Percentiles rank a stretch among this genome's conserved stretches.
Conservation (phyloP, 2,113 vertebrate genomes). For the Anguilla japonica region DNA sequence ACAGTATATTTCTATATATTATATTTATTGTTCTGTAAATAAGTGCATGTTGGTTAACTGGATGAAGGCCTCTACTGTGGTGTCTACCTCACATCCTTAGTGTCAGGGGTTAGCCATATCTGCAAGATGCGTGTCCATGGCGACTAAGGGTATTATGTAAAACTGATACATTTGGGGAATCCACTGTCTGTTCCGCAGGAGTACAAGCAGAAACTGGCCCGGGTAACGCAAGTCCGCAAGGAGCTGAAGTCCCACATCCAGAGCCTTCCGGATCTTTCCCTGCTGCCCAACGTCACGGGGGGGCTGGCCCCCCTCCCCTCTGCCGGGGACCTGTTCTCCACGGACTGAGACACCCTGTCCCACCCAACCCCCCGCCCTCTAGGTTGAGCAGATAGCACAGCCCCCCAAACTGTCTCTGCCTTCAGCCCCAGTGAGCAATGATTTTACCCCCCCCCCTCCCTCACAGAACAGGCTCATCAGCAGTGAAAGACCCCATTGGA, state of each 20-base stretch:
- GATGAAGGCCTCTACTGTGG: too few species aligned
- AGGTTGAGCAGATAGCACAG: not conserved
- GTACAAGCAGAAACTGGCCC: slow-evolving; percentile 95
- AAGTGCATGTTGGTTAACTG: too few species aligned
- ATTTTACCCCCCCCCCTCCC: not conserved
- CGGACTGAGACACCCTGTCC: slow-evolving; percentile 75
- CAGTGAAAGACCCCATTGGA: not conserved
- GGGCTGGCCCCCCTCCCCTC: slow-evolving; percentile 94
- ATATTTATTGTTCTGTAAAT: too few species aligned
- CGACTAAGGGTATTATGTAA: too few species aligned
- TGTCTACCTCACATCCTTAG: too few species aligned
- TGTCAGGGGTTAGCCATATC: too few species aligned
- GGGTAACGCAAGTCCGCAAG: slow-evolving; percentile 95
- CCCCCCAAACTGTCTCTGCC: not conserved
- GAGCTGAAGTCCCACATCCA: slow-evolving; percentile 99
- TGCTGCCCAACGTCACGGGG: slow-evolving; percentile 93
- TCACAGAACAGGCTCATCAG: not conserved
- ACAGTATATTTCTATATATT: too few species aligned
- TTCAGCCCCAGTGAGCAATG: not conserved
- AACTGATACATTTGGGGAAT: not conserved
- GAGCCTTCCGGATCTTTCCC: slow-evolving; percentile 93
- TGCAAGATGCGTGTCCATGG: too few species aligned
- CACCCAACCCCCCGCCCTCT: not conserved
- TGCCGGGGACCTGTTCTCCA: slow-evolving; percentile 96
- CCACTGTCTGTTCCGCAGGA: slow-evolving; percentile 73